Conservation (phyloP, 2,888 invertebrate genomes). For the Ditylenchus weischeri region DNA sequence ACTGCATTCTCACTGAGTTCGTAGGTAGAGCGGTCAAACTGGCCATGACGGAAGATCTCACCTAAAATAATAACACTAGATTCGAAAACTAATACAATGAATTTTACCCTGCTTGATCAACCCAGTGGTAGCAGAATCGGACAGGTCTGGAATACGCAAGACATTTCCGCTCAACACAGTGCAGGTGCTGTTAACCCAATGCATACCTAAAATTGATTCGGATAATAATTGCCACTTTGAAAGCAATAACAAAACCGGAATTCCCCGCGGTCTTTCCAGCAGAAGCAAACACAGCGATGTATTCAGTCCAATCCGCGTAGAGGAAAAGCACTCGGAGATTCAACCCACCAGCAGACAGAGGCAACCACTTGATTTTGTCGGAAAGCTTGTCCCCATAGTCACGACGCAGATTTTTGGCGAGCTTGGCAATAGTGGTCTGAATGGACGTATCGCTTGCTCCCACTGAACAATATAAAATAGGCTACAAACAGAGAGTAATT, state of each 20-base stretch:
- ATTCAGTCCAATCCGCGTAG: constrained; percentile 49
- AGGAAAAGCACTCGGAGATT: constrained; percentile 29
- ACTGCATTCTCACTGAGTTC: constrained; percentile 39
- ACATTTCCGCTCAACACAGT: constrained; percentile 51
- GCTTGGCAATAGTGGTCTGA: constrained; percentile 19
- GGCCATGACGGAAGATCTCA: constrained; percentile 49
- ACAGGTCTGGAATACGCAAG: constrained; percentile 31
- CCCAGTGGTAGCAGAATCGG: no score
- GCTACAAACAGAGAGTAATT: no score
- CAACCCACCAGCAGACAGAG: constrained; percentile 26
- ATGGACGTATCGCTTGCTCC: not conserved
- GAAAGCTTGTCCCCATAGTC: constrained; percentile 24
- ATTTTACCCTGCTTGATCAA: no score
- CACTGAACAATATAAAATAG: no score
- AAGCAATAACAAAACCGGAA: constrained; percentile 26
- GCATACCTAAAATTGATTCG: constrained; percentile 39
- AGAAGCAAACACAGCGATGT: constrained; percentile 43
- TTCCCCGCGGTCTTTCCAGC: constrained; percentile 44
- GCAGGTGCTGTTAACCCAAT: constrained; percentile 55
- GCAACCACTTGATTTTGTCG: constrained; percentile 22
- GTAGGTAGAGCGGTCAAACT: constrained; percentile 48
- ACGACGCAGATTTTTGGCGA: constrained; percentile 30
- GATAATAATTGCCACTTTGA: no score
- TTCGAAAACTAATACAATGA: not conserved
- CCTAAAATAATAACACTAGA: constrained; percentile 25